Conservation (phyloP, 2,888 invertebrate species). For the Spilarctia lutea region DNA sequence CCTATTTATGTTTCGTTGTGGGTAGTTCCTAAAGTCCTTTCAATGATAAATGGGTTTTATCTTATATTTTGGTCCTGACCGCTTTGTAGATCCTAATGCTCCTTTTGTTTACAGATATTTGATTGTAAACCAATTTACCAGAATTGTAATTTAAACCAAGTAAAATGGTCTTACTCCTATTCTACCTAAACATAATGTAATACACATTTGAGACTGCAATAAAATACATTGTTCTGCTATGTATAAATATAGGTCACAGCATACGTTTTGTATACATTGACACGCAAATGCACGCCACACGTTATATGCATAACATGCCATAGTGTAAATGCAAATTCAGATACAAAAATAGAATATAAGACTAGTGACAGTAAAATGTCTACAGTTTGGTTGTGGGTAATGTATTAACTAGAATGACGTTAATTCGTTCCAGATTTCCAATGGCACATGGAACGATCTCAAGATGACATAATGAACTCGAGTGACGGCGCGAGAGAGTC, state of each 20-base stretch:
- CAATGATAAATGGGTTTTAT: neutral
- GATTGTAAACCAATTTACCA: neutral
- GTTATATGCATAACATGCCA: neutral
- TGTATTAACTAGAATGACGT: slow-evolving; percentile 2
- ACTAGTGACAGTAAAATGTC: neutral
- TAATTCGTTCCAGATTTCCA: slow-evolving; percentile 89
- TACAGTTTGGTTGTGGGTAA: neutral
- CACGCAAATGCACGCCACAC: neutral
- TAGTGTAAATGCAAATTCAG: neutral
- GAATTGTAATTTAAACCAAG: neutral
- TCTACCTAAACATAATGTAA: neutral
- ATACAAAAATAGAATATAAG: neutral
- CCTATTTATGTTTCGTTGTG: neutral
- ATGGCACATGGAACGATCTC: slow-evolving; percentile 95
- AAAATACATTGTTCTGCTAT: neutral
- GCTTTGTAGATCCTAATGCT: neutral
- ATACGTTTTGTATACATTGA: neutral
- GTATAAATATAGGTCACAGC: neutral
- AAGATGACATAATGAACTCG: slow-evolving; percentile 95
- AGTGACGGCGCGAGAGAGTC: slow-evolving; percentile 95
- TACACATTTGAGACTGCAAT: neutral
- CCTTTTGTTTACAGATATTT: neutral
- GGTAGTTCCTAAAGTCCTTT: neutral
- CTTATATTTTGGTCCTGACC: neutral
- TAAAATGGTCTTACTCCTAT: neutral